Percentiles rank a stretch among this genome's conserved stretches.
Conservation (phyloP, 1,140 invertebrate genomes). For the Drosophila pectinifera region DNA sequence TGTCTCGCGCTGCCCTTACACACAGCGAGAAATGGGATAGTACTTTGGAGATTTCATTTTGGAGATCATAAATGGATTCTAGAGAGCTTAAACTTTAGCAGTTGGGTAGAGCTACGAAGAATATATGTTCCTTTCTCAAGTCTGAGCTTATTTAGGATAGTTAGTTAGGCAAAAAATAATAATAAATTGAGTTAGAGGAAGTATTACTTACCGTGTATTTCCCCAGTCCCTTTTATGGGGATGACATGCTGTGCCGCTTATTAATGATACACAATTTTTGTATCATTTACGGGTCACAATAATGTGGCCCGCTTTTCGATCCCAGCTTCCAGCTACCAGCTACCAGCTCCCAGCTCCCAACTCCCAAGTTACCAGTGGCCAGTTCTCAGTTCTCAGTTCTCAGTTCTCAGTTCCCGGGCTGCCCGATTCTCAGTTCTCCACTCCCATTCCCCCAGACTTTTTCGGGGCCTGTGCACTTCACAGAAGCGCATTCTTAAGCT, state of each 20-base stretch:
- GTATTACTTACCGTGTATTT: neutral
- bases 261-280: slow-evolving; percentile 84
- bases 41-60: too few relatives aligned
- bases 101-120: too few relatives aligned
- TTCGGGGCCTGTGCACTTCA: slow-evolving; percentile 43
- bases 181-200: fast-evolving
- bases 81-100: too few relatives aligned
- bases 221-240: slow-evolving; percentile 12
- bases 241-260: slow-evolving; percentile 74
- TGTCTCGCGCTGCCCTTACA: slow-evolving; percentile 22
- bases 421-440: too few relatives aligned
- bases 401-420: neutral
- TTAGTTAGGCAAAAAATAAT: neutral
- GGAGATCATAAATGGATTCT: too few relatives aligned
- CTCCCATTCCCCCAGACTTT: neutral
- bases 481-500: slow-evolving; percentile 60
- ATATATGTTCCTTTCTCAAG: neutral
- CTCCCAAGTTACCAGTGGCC: slow-evolving; percentile 4
- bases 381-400: slow-evolving; percentile 5
- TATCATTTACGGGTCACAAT: slow-evolving; percentile 84
- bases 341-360: slow-evolving; percentile 11
- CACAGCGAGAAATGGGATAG: neutral
- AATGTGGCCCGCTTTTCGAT: slow-evolving; percentile 60
- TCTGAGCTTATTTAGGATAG: too few relatives aligned
- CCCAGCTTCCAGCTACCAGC: slow-evolving; percentile 14